Percentiles rank a stretch among this genome's conserved stretches.
phyloP scores from a whole-genome alignment of 2,113 vertebrate species.

The Cottus gobio region DNA sequence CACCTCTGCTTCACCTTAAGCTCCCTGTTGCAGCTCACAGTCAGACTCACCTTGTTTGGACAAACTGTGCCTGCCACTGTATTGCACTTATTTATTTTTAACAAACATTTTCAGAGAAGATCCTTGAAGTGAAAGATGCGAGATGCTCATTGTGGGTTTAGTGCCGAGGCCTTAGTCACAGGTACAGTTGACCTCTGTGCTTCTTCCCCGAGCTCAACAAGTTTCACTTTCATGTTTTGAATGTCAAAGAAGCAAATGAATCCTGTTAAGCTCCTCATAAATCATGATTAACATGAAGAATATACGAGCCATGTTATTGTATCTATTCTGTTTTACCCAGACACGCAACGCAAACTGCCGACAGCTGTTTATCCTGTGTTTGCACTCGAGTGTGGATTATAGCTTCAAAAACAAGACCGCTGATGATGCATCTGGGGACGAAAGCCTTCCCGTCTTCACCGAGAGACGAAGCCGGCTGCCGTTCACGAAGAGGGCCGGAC shows the following conservation, averaged over 20 bases:
- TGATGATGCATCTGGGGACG: conserved; percentile 14
- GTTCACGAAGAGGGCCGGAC: not conserved
- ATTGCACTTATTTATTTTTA: too few relatives aligned
- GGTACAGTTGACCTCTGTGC: too few relatives aligned
- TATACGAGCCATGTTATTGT: not conserved
- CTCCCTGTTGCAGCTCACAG: not conserved
- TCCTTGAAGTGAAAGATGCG: not conserved
- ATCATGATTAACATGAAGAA: conserved; percentile 5
- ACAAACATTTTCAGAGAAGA: too few relatives aligned
- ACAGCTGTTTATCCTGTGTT: conserved; percentile 27
- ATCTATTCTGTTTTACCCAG: not conserved
- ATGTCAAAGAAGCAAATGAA: conserved; percentile 16
- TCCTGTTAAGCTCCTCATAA: not conserved
- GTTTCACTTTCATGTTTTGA: conserved; percentile 16
- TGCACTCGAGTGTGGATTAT: not conserved
- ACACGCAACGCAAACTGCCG: not conserved
- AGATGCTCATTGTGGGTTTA: too few relatives aligned
- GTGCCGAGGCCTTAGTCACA: too few relatives aligned
- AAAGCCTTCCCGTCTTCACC: not conserved
- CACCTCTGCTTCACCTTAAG: too few relatives aligned
- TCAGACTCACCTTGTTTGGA: too few relatives aligned
- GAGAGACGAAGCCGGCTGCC: not conserved
- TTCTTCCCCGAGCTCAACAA: conserved; percentile 16
- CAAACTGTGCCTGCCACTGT: not conserved
- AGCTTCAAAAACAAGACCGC: conserved; percentile 19